Evolutionary conservation across 2,797 vertebrate species (phyloP), one percentile per base, ranked within the genome.

Genomic region (Cynodonichthys magdalenae): DNA sequence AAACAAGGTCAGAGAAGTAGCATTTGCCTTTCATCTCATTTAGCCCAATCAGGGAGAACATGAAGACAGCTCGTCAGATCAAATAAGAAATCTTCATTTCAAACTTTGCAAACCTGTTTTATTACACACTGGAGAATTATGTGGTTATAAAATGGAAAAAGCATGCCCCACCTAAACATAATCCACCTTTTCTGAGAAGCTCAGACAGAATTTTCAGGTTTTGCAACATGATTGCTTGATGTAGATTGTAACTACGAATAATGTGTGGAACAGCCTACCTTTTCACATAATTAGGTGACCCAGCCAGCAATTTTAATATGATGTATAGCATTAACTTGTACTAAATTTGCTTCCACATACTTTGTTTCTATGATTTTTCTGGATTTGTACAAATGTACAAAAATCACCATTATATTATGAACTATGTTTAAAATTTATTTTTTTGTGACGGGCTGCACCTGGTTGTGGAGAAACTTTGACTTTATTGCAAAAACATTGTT

Each of bases 121-220:
- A 20, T 15, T 55, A 15, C 48, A 72, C 51, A 34, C 18, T 45
- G 18, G 53, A 63, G 69, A 63, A 71, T 71, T 48, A 12, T 36
- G 17, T 47, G 53, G 46, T 17, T 56, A 63, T n/a, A 62, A 73
- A 73, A 39, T 24, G 65, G 73, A 54, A 77, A 69, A 78, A 57
- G 55, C 51, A 53, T 24, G 58, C 67, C 75, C 60, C 79, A 71
- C 75, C 79, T 73, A 70, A 80, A 78, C 39, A 54, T 75, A 54
- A 68, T 59, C 59, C 36, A 24, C 53, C 74, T 87, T 71, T 77
- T 69, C 59, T 50, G 15, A 71, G 71, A 75, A 59, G 53, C 67
- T 72, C 76, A 90, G 87, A 90, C 88, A 89, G 64, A 90, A 71
- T 77, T 87, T 88, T 92, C 94, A 91, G 92, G 93, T 95, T 94